A percentile compares a stretch with the other conserved stretches of the same genome.
These are phyloP conservation scores for Dione vanillae DNA, from an alignment of 2,888 invertebrate species.

Conservation along the genomic window DNA sequence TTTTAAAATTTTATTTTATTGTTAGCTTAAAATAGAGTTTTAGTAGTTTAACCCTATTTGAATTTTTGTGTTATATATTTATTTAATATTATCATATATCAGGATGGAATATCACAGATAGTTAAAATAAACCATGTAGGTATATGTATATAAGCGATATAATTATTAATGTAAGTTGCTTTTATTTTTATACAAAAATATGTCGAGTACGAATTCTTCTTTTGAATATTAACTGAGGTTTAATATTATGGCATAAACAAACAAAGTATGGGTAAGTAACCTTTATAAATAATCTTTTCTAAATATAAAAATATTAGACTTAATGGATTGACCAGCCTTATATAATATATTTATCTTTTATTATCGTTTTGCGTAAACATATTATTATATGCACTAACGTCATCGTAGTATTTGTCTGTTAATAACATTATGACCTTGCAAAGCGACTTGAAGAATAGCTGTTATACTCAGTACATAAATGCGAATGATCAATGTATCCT, in stretches of 20 bases:
- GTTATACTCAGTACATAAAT: conserved; percentile 9
- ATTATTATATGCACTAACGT: conserved; percentile 29
- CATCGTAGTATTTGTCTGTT: conserved; percentile 10
- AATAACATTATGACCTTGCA: conserved; percentile 34
- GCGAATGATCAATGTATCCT: conserved; percentile 1
- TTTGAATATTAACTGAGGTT: neutral
- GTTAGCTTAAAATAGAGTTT: neutral
- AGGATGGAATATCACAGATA: too few relatives aligned
- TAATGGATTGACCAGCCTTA: neutral
- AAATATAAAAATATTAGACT: too few relatives aligned
- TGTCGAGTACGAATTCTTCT: too few relatives aligned
- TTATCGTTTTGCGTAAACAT: conserved; percentile 40
- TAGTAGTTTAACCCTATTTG: neutral
- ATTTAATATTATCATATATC: neutral
- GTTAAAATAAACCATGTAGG: too few relatives aligned
- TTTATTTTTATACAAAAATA: too few relatives aligned
- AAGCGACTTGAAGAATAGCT: conserved; percentile 24
- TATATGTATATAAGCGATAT: too few relatives aligned
- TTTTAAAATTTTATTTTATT: neutral
- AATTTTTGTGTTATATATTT: neutral
- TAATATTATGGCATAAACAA: neutral
- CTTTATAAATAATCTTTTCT: too few relatives aligned
- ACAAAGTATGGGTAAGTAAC: too few relatives aligned
- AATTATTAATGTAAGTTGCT: too few relatives aligned
- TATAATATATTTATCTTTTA: neutral